Conservation (phyloP, 1,140 invertebrate genomes). For the Cherax quadricarinatus region DNA sequence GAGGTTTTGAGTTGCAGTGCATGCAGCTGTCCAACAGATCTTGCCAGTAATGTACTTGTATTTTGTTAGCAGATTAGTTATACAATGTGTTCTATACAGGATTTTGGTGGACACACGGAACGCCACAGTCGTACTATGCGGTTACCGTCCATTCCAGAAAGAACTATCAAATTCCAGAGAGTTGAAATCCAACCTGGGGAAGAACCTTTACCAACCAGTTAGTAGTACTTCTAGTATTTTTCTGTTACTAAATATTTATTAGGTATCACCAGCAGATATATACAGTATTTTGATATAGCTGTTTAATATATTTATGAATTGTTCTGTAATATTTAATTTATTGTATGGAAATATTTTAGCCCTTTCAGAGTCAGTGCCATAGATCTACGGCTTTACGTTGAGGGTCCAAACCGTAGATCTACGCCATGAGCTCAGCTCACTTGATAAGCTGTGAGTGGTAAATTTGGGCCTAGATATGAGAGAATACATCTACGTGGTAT, state of each 20-base stretch:
- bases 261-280: too few relatives aligned
- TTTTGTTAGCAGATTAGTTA: background rate
- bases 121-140: conserved; percentile 84
- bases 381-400: too few relatives aligned
- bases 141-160: conserved; percentile 88
- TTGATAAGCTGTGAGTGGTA: too few relatives aligned
- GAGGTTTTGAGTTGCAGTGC: too few relatives aligned
- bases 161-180: conserved; percentile 80
- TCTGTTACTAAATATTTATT: background rate
- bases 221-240: background rate
- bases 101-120: background rate
- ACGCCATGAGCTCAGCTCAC: too few relatives aligned
- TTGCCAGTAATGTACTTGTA: too few relatives aligned
- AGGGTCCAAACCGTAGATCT: too few relatives aligned
- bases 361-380: too few relatives aligned
- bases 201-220: conserved; percentile 67
- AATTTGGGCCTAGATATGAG: too few relatives aligned
- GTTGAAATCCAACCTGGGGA: conserved; percentile 82
- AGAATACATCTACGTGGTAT: too few relatives aligned
- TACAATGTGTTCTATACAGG: background rate
- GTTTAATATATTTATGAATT: background rate
- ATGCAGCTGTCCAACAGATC: too few relatives aligned
- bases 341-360: background rate
- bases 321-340: background rate
- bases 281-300: background rate